Conservation (phyloP, 2,797 vertebrate genomes). For the Sardinella longiceps region DNA sequence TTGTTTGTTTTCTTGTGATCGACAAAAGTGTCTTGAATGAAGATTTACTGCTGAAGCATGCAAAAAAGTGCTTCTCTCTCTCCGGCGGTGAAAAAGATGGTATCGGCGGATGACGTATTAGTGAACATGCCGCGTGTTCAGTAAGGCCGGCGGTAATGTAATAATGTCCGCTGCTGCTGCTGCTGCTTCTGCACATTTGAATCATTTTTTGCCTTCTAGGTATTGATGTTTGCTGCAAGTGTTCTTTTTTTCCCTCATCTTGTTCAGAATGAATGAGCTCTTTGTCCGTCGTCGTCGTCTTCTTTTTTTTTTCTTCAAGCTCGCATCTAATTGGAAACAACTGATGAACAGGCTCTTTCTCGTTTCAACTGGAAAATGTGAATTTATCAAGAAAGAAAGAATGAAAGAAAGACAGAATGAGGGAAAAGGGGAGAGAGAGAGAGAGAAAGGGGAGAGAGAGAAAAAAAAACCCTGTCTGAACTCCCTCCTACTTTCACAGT, state of each 20-base stretch:
- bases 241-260: slow-evolving; percentile 24
- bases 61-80: not conserved
- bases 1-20: not conserved
- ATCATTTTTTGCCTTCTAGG: not conserved
- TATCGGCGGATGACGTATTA: slow-evolving; percentile 7
- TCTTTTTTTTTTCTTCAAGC: no score
- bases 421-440: no score
- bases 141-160: not conserved
- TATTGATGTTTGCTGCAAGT: slow-evolving; percentile 39
- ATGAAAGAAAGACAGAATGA: no score
- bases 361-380: slow-evolving; percentile 60
- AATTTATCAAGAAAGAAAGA: slow-evolving; percentile 19
- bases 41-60: not conserved
- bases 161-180: not conserved
- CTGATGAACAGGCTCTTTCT: slow-evolving; percentile 51
- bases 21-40: not conserved
- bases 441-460: no score
- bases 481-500: not conserved
- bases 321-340: slow-evolving; percentile 55
- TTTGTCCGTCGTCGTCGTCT: no score
- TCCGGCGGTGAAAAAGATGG: not conserved
- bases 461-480: not conserved
- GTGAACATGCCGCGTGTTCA: not conserved
- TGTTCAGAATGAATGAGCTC: slow-evolving; percentile 56
- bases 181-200: not conserved